Evolutionary conservation across 2,888 invertebrate genomes (phyloP).

Genomic region (Caenorhabditis panamensis): DNA sequence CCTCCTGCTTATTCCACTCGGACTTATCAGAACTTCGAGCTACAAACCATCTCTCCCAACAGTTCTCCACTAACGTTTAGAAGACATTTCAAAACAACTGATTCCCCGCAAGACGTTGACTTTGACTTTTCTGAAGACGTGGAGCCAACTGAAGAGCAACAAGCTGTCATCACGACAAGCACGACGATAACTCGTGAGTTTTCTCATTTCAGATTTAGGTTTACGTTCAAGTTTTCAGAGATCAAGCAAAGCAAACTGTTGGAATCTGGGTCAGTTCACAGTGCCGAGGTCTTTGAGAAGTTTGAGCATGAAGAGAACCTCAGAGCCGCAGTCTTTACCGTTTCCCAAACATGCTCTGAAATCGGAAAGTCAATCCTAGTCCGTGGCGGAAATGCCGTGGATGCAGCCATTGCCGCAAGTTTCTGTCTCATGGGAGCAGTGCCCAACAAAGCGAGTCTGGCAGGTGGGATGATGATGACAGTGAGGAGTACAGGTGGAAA

Average conservation of each 20-base stretch:
- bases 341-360: slow-evolving; percentile 42
- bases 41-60: slow-evolving; percentile 41
- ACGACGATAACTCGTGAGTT: background rate
- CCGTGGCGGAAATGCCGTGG: slow-evolving; percentile 70
- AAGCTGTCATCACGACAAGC: background rate
- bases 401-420: slow-evolving; percentile 62
- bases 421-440: slow-evolving; percentile 65
- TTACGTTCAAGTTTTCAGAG: too few relatives aligned
- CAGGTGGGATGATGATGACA: slow-evolving; percentile 62
- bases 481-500: slow-evolving; percentile 37
- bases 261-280: slow-evolving; percentile 23
- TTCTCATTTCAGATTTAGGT: too few relatives aligned
- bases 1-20: slow-evolving; percentile 32
- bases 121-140: slow-evolving; percentile 50
- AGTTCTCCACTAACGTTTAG: slow-evolving; percentile 41
- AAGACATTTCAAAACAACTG: slow-evolving; percentile 41
- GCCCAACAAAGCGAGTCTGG: slow-evolving; percentile 64
- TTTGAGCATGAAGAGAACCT: slow-evolving; percentile 47
- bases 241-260: slow-evolving; percentile 25
- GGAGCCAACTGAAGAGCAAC: slow-evolving; percentile 1
- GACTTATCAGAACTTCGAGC: slow-evolving; percentile 52
- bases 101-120: slow-evolving; percentile 23
- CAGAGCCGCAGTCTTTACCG: slow-evolving; percentile 53
- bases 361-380: slow-evolving; percentile 63
- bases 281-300: slow-evolving; percentile 34